Evolutionary conservation across 2,113 vertebrate genomes (phyloP).

Genomic region (Ornithorhynchus anatinus): DNA sequence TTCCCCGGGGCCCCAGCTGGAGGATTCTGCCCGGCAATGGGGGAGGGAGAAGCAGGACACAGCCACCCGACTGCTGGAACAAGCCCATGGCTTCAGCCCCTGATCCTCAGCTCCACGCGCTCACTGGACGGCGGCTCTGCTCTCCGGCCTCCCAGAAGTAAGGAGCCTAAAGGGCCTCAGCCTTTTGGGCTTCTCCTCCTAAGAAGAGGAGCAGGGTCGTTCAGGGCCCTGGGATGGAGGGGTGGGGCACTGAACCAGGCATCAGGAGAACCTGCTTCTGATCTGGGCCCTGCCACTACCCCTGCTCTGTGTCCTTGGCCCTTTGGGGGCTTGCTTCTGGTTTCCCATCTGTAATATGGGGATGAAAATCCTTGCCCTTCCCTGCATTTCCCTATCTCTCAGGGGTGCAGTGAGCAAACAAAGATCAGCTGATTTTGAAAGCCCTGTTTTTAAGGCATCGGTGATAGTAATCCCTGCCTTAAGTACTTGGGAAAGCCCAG

Average conservation of each 20-base stretch:
- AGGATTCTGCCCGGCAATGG: slow-evolving; percentile 77
- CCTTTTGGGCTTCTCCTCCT: background rate
- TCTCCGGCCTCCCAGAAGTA: background rate
- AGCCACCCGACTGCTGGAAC: slow-evolving; percentile 73
- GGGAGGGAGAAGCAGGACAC: slow-evolving; percentile 82
- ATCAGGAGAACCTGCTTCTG: background rate
- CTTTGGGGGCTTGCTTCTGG: no score
- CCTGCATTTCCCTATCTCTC: no score
- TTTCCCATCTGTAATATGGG: no score
- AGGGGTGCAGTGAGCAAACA: no score
- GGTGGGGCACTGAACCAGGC: background rate
- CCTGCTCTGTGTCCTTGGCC: no score
- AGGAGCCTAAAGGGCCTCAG: background rate
- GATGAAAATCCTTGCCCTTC: no score
- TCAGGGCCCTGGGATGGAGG: background rate
- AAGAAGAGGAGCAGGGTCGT: background rate
- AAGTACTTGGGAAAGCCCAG: no score
- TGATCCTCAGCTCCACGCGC: slow-evolving; percentile 18
- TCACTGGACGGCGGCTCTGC: background rate
- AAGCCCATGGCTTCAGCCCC: slow-evolving; percentile 63
- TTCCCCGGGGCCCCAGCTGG: slow-evolving; percentile 64
- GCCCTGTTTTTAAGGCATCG: no score
- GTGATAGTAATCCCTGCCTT: no score
- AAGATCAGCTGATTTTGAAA: no score
- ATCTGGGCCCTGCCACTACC: no score